Evolutionary conservation across 2,797 vertebrate species (phyloP).

Genomic region (Enteromius anoplus): DNA sequence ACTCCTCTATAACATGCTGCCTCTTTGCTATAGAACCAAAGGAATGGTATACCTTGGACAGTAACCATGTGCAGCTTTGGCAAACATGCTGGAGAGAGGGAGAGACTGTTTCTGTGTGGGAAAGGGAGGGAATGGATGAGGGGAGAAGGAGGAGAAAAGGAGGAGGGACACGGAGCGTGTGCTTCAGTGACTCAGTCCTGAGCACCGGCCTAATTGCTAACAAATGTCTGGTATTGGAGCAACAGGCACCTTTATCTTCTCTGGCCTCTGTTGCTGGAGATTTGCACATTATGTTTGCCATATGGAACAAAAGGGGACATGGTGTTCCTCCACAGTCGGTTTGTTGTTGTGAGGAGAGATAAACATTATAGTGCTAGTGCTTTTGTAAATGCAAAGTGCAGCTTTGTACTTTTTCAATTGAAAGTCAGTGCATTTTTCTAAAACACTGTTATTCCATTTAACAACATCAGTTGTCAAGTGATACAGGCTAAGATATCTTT

Average conservation of each 20-base stretch:
- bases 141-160: conserved; percentile 51
- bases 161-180: conserved; percentile 56
- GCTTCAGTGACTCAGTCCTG: conserved; percentile 69
- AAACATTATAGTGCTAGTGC: not conserved
- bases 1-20: conserved; percentile 63
- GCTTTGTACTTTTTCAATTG: conserved; percentile 4
- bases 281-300: conserved; percentile 50
- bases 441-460: not conserved
- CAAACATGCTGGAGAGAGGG: conserved; percentile 61
- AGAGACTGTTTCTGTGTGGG: conserved; percentile 45
- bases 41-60: conserved; percentile 67
- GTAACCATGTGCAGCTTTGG: conserved; percentile 72
- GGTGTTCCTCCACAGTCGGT: not conserved
- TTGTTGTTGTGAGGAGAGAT: not conserved
- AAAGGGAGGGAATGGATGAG: conserved; percentile 64
- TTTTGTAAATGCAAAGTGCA: not conserved
- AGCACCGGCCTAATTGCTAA: conserved; percentile 79
- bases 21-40: conserved; percentile 60
- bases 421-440: not conserved
- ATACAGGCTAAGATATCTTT: not conserved
- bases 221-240: conserved; percentile 78
- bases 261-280: conserved; percentile 57
- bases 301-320: conserved; percentile 31
- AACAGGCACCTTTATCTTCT: conserved; percentile 72
- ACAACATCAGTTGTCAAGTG: not conserved